Conservation (phyloP, 2,113 vertebrate species). For the Labeo rohita region DNA sequence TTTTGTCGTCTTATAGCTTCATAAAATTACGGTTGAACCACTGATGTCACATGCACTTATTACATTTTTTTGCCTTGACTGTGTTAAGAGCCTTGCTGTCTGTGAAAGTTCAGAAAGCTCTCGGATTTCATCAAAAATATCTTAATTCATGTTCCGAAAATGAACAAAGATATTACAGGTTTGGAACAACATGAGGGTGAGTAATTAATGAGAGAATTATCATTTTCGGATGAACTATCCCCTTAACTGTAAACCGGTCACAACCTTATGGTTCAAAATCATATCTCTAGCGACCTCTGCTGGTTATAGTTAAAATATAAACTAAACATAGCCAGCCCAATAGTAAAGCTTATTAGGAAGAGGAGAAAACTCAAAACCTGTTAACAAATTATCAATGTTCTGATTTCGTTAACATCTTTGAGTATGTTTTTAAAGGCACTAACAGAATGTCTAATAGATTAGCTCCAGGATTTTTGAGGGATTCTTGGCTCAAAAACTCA, state of each 20-base stretch:
- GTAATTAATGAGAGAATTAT: too few species aligned
- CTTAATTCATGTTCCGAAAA: too few species aligned
- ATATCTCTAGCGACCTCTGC: not conserved
- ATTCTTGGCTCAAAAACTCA: not conserved
- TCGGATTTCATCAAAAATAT: too few species aligned
- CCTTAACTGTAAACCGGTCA: not conserved
- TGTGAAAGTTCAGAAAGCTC: too few species aligned
- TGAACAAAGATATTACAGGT: too few species aligned
- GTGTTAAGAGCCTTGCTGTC: too few species aligned
- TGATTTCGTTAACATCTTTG: not conserved
- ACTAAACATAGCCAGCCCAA: not conserved
- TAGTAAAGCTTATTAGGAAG: not conserved
- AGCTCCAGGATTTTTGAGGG: not conserved
- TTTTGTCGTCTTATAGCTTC: too few species aligned
- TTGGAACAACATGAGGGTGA: too few species aligned
- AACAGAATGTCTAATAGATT: not conserved
- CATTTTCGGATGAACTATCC: too few species aligned
- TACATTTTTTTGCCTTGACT: too few species aligned
- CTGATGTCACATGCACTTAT: too few species aligned
- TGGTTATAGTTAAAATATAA: not conserved
- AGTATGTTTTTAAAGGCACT: not conserved
- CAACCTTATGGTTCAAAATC: not conserved
- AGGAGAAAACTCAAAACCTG: not conserved
- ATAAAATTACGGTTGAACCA: too few species aligned
- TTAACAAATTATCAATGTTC: not conserved